A percentile compares a stretch with the other conserved stretches of the same genome.
Conservation (phyloP, 2,113 vertebrate genomes). For the Lagenorhynchus albirostris region DNA sequence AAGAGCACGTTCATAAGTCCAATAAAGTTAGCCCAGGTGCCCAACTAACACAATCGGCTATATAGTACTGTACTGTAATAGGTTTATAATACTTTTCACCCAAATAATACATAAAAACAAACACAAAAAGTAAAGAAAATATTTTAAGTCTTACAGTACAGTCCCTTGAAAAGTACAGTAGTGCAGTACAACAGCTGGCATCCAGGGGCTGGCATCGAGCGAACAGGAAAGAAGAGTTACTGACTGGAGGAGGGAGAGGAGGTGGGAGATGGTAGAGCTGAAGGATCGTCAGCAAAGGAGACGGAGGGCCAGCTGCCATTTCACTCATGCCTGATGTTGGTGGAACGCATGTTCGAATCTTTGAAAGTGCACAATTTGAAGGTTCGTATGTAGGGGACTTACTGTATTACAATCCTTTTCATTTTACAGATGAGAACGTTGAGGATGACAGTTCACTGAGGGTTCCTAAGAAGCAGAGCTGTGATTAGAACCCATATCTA, state of each 20-base stretch:
- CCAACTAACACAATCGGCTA: background rate
- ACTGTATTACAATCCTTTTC: background rate
- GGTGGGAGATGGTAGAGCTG: background rate
- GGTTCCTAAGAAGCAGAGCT: background rate
- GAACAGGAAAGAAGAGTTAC: background rate
- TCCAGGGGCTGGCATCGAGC: background rate
- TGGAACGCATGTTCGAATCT: accelerated
- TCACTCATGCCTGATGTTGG: background rate
- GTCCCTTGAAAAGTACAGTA: background rate
- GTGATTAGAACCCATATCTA: background rate
- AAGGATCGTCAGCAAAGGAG: background rate
- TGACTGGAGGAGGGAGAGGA: background rate
- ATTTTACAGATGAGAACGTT: background rate
- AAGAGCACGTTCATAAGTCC: background rate
- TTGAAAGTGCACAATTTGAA: background rate
- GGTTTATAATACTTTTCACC: background rate
- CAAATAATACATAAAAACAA: background rate
- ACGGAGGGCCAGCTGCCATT: background rate
- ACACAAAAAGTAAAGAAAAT: background rate
- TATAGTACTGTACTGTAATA: background rate
- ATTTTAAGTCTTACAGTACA: background rate
- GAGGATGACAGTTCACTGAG: background rate
- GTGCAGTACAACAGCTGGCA: accelerated
- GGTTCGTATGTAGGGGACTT: background rate
- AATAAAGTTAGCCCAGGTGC: background rate